Evolutionary conservation across 2,797 vertebrate species (phyloP).

Genomic region (Orientallactaga sibirica): DNA sequence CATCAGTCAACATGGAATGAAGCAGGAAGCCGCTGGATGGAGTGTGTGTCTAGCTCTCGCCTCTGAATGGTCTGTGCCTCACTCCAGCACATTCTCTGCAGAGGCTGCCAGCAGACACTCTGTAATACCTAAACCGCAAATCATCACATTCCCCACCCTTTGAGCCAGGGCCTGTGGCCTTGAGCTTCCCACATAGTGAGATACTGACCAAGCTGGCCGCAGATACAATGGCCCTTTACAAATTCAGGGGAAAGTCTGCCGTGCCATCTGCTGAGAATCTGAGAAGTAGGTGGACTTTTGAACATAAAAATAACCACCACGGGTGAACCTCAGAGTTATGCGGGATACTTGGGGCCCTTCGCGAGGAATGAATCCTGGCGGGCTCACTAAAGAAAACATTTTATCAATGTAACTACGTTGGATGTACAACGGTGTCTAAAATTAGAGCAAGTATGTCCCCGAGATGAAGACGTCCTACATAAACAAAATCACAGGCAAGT

Average conservation of each 20-base stretch:
- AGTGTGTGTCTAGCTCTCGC: slow-evolving; percentile 1
- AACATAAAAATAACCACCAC: slow-evolving; percentile 72
- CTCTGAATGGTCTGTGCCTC: slow-evolving; percentile 71
- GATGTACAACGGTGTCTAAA: background rate
- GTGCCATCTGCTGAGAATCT: slow-evolving; percentile 66
- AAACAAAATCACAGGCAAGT: slow-evolving; percentile 69
- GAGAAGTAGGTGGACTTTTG: slow-evolving; percentile 72
- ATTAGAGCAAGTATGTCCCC: slow-evolving; percentile 65
- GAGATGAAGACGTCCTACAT: slow-evolving; percentile 72
- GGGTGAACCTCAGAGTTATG: slow-evolving; percentile 22
- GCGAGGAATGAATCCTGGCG: slow-evolving; percentile 70
- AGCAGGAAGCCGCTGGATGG: slow-evolving; percentile 65
- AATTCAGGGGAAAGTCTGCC: slow-evolving; percentile 72
- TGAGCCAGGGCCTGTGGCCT: slow-evolving; percentile 82
- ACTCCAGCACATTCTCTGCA: slow-evolving; percentile 80
- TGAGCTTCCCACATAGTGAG: slow-evolving; percentile 74
- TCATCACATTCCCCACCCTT: slow-evolving; percentile 83
- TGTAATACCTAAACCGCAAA: slow-evolving; percentile 87
- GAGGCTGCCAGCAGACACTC: slow-evolving; percentile 87
- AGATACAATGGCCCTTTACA: slow-evolving; percentile 82
- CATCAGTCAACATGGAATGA: background rate
- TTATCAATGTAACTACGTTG: slow-evolving; percentile 66
- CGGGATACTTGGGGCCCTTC: slow-evolving; percentile 60
- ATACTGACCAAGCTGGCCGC: slow-evolving; percentile 84
- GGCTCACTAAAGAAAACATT: slow-evolving; percentile 72